Evolutionary conservation across 2,888 invertebrate species (phyloP), one percentile per base, ranked within the genome.

Genomic region (Platypus cylindrus): DNA sequence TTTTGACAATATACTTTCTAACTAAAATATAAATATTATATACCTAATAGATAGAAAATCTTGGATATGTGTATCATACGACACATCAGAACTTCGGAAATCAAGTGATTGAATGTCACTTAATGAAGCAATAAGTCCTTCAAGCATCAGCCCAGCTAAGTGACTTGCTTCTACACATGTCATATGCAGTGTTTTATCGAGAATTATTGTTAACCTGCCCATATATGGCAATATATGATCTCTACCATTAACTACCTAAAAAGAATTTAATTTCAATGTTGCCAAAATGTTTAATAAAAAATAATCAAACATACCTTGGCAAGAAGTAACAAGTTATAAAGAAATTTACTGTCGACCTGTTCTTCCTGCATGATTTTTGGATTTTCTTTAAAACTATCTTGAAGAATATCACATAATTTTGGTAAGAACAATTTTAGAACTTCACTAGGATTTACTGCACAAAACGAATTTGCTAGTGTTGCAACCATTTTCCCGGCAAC

Each of bases 401-500:
- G 59, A 28, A 89, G 67, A 8, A 73, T 74, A 34, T 74, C 70
- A 48, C 78, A 75, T 3, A 87, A 63, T 45, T 74, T 68, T 1
- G 87, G 84, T 35, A 90, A 51, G 48, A 90, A 74, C 9, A 75
- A 66, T 37, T 77, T 74, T 37, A 85, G 55, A 0, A 83, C 78
- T 32, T 76, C 68, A 36, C 71, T 71, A 1, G 85, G 71, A 50
- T 83, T 74, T 0, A 78, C 72, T 49, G 67, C 64, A 1, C 72
- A 66, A 52, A 79, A 78, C 7, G 70, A 66, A 36, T 75, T 71
- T 40, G 83, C 71, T 38, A 90, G 61, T 7, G 76, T 72, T 0
- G 81, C 84, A 1, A 84, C 73, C 55, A 85, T 71, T 53, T 77
- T 77, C 0, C 89, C 90, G 1, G 87, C 80, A 0, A 90, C 81